Evolutionary conservation across 2,888 invertebrate species (phyloP), one percentile per base, ranked within the genome.

Genomic region (Drosophila prostipennis): DNA sequence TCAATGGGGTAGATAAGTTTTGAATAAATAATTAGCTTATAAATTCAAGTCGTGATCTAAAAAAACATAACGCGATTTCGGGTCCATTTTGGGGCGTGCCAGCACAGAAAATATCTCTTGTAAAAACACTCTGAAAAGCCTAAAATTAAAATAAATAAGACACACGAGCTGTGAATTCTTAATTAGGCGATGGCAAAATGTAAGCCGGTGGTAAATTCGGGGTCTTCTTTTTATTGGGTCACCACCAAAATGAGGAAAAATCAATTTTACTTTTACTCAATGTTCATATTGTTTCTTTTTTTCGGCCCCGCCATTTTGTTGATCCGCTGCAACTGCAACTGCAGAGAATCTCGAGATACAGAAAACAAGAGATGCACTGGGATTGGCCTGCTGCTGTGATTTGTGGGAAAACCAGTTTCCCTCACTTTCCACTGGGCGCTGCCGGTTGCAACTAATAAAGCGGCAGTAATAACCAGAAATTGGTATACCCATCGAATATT

Each of bases 341-440:
- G 48, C 29, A 23, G 23, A 51, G 71, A 70, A 69, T 69, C 60
- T 43, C 29, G 3, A 37, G 19, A 10, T 16, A 26, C 34, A 34
- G 16, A 34, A 36, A 48, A 3, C 8, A 39, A 16, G 7, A 52
- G 29, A 26, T 45, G 51, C 57, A 43, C 26, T 60, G 29, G 45
- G 72, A 69, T 69, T 69, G 68, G 68, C 29, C 49, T 52, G 72
- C 37, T 10, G 63, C 59, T 71, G 51, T 69, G 71, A 71, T 68
- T 68, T 68, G 64, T 37, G 13, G 14, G 19, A 39, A 52, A 64
- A 64, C 64, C 37, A 52, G 64, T 64, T 64, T 16, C 14, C 46
- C 6, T 14, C 7, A 7, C 48, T 52, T 52, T 23, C 36, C 42
- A 26, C 34, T 46, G 48, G 29, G 2, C 48, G 48, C 32, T 14